These are phyloP conservation scores for Gambelia wislizenii DNA, from an alignment of 2,797 vertebrate species.

Conservation along the genomic window DNA sequence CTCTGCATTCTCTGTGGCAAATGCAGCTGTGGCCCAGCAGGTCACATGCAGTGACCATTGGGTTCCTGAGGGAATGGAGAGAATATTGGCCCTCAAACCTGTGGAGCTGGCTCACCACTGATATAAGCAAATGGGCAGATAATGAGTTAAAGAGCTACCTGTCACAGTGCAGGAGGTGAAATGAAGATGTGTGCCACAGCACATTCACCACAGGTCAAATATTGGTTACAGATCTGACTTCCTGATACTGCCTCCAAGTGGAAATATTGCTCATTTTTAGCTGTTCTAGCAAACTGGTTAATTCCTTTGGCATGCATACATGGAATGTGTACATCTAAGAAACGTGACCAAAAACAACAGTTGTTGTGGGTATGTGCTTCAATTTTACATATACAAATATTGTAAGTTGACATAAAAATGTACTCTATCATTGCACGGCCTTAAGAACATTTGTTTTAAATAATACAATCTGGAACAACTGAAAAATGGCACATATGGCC, in stretches of 20 bases:
- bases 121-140: not conserved
- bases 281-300: conserved; percentile 34
- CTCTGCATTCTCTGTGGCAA: too few relatives aligned
- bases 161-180: not conserved
- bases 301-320: conserved; percentile 33
- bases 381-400: not conserved
- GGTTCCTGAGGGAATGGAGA: not conserved
- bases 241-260: not conserved
- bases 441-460: not conserved
- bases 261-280: not conserved
- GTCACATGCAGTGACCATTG: too few relatives aligned
- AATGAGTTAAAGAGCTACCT: not conserved
- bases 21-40: too few relatives aligned
- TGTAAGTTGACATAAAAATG: conserved; percentile 18
- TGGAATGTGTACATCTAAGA: not conserved
- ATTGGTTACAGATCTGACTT: not conserved
- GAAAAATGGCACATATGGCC: not conserved
- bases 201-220: not conserved
- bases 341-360: not conserved
- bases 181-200: not conserved
- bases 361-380: not conserved
- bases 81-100: not conserved
- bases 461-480: conserved; percentile 22
- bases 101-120: not conserved
- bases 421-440: conserved; percentile 7